phyloP scores from a whole-genome alignment of 2,113 vertebrate genomes.

The Dryoscopus gambensis region DNA sequence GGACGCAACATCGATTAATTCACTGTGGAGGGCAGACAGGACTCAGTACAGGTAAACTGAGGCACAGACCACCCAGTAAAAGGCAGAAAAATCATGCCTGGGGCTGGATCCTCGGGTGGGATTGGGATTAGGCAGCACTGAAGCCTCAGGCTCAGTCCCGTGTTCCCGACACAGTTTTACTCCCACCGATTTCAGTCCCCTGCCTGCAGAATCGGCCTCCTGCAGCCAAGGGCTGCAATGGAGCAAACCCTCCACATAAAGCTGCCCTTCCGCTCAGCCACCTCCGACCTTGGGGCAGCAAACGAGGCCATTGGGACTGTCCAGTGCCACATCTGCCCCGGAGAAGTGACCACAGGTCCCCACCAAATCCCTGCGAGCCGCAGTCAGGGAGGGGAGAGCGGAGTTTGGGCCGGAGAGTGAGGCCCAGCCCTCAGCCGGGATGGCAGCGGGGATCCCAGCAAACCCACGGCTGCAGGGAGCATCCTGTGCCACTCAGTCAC shows the following conservation, averaged over 20 bases:
- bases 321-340: fast-evolving
- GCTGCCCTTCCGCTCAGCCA: neutral
- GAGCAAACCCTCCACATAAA: neutral
- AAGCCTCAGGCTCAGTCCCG: neutral
- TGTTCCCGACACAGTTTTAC: neutral
- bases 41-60: neutral
- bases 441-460: fast-evolving
- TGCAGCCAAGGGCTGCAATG: neutral
- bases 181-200: neutral
- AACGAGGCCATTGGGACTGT: fast-evolving
- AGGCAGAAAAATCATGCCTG: neutral
- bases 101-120: neutral
- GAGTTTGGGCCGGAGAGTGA: fast-evolving
- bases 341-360: fast-evolving
- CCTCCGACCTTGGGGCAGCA: neutral
- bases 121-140: neutral
- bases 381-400: fast-evolving
- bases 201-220: fast-evolving
- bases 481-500: neutral
- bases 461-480: neutral
- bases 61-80: neutral
- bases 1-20: neutral
- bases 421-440: neutral
- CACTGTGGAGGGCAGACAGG: neutral
- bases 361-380: neutral